Conservation (phyloP, 2,113 vertebrate genomes). For the Tricholaema leucomelas region DNA sequence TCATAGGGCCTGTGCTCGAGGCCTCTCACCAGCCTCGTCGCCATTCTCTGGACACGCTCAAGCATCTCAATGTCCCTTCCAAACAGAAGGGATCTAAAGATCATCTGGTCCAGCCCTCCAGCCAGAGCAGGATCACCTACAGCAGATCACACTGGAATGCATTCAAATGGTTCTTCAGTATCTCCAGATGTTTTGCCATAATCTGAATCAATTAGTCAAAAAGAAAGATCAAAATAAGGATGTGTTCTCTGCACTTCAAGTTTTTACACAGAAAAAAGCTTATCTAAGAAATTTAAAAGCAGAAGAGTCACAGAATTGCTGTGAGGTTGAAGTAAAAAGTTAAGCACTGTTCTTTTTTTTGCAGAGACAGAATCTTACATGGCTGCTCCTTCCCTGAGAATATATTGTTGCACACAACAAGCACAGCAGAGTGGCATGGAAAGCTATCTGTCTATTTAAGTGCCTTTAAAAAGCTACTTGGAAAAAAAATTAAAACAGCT, state of each 20-base stretch:
- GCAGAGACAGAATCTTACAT: background rate
- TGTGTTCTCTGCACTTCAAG: background rate
- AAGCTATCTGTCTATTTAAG: background rate
- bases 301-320: background rate
- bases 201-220: background rate
- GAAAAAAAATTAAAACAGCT: background rate
- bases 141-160: no score
- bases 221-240: background rate
- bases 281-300: background rate
- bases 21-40: no score
- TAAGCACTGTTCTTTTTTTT: background rate
- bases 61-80: no score
- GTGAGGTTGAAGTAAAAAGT: background rate
- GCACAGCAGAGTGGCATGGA: fast-evolving
- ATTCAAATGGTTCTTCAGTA: no score
- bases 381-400: background rate
- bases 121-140: no score
- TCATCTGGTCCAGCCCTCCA: no score
- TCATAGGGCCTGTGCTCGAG: no score
- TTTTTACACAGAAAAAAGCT: background rate
- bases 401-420: background rate
- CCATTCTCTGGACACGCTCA: no score
- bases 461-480: background rate
- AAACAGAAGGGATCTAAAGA: no score
- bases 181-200: background rate